phyloP scores from a whole-genome alignment of 2,797 vertebrate species.

The Hydrolagus colliei region DNA sequence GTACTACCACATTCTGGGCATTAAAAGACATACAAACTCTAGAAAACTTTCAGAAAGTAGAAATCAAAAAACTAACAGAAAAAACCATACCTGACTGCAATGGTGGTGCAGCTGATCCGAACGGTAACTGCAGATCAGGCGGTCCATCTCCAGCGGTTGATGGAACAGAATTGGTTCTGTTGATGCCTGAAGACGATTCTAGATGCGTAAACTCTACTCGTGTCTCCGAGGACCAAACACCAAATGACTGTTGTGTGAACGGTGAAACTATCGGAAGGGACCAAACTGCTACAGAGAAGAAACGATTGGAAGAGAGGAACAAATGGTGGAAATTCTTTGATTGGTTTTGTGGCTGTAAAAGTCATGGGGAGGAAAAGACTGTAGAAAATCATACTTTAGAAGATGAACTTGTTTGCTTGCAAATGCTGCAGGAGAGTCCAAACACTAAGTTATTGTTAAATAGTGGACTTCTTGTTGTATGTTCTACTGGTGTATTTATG shows the following conservation, averaged over 20 bases:
- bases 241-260: conserved; percentile 67
- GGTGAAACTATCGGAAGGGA: conserved; percentile 61
- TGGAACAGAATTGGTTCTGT: conserved; percentile 68
- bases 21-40: conserved; percentile 51
- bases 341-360: conserved; percentile 80
- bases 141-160: conserved; percentile 47
- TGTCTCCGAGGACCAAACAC: conserved; percentile 69
- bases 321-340: conserved; percentile 62
- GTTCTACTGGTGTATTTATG: conserved; percentile 85
- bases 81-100: conserved; percentile 54
- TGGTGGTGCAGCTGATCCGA: conserved; percentile 56
- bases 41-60: conserved; percentile 50
- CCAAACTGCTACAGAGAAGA: conserved; percentile 52
- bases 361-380: conserved; percentile 53
- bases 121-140: conserved; percentile 60
- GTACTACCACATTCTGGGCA: conserved; percentile 85
- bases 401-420: conserved; percentile 61
- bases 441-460: conserved; percentile 78
- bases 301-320: conserved; percentile 43
- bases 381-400: conserved; percentile 57
- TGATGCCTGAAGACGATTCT: conserved; percentile 67
- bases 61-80: conserved; percentile 55
- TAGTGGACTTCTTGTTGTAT: conserved; percentile 71
- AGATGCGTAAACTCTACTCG: conserved; percentile 66
- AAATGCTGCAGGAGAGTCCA: conserved; percentile 85